Conservation (phyloP, 1,140 invertebrate species). For the Megathymus violae region DNA sequence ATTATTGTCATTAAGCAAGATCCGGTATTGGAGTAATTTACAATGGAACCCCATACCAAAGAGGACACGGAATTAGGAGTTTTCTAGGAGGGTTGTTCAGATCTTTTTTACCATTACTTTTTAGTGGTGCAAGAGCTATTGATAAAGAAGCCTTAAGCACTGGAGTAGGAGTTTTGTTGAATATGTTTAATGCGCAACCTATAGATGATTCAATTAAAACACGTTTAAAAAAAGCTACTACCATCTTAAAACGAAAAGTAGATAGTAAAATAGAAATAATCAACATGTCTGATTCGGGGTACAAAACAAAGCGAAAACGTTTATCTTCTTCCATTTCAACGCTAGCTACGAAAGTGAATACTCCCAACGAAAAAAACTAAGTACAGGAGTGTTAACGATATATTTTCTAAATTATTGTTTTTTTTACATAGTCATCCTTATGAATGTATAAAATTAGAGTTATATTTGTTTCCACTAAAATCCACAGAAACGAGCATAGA, state of each 20-base stretch:
- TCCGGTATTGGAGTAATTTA: conserved; percentile 49
- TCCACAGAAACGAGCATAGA: conserved; percentile 46
- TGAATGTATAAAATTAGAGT: conserved; percentile 62
- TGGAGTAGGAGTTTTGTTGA: conserved; percentile 44
- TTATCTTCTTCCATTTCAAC: conserved; percentile 3
- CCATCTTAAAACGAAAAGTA: conserved; percentile 56
- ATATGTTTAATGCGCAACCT: conserved; percentile 38
- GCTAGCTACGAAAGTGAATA: neutral
- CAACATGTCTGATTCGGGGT: conserved; percentile 40
- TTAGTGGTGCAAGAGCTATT: conserved; percentile 45
- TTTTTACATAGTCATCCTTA: conserved; percentile 38
- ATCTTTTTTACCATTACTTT: conserved; percentile 48
- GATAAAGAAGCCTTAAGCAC: conserved; percentile 51
- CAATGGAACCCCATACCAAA: conserved; percentile 32
- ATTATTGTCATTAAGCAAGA: conserved; percentile 49
- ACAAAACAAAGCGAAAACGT: conserved; percentile 41
- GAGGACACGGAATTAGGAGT: conserved; percentile 48
- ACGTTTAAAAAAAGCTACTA: conserved; percentile 40
- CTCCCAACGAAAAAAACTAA: neutral
- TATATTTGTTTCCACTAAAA: conserved; percentile 74
- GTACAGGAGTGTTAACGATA: conserved; percentile 4
- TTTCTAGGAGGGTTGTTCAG: conserved; percentile 54
- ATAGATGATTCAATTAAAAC: conserved; percentile 44
- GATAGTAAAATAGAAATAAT: conserved; percentile 36
- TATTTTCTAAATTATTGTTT: conserved; percentile 12